Conservation (phyloP, 2,797 vertebrate genomes). For the Trematomus bernacchii region DNA sequence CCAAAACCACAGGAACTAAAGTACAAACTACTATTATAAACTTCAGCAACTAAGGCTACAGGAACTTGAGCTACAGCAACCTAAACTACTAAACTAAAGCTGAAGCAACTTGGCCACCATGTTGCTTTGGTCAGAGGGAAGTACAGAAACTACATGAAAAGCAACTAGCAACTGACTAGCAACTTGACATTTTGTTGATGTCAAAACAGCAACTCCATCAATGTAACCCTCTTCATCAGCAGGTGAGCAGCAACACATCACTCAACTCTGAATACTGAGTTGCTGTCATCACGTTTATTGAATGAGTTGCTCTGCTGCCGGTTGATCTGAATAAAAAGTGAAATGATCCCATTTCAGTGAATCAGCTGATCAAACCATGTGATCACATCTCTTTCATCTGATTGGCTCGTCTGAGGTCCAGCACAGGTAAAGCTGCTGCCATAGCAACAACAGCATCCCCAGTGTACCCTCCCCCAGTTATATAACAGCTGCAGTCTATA, state of each 20-base stretch:
- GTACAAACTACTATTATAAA: no score
- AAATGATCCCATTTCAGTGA: not conserved
- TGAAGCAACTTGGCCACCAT: slow-evolving; percentile 22
- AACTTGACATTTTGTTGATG: no score
- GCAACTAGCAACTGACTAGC: not conserved
- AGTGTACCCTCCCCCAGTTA: slow-evolving; percentile 15
- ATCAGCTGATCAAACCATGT: slow-evolving; percentile 11
- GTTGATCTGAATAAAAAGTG: not conserved
- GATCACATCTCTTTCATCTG: slow-evolving; percentile 10
- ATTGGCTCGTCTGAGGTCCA: slow-evolving; percentile 21
- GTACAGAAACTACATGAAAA: slow-evolving; percentile 1
- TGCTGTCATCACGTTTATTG: no score
- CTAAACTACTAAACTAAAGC: not conserved
- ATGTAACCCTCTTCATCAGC: slow-evolving; percentile 1
- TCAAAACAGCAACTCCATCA: not conserved
- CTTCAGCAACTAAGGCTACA: not conserved
- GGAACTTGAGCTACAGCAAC: not conserved
- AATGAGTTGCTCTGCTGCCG: not conserved
- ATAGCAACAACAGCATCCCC: slow-evolving; percentile 43
- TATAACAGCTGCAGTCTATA: slow-evolving; percentile 52
- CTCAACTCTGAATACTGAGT: no score
- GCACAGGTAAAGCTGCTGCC: slow-evolving; percentile 38
- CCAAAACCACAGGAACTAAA: not conserved
- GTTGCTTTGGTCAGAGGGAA: slow-evolving; percentile 32
- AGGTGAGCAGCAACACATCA: slow-evolving; percentile 31